Base-by-base conservation (phyloP, 2,113 vertebrate genomes). In the Phalacrocorax carbo region DNA sequence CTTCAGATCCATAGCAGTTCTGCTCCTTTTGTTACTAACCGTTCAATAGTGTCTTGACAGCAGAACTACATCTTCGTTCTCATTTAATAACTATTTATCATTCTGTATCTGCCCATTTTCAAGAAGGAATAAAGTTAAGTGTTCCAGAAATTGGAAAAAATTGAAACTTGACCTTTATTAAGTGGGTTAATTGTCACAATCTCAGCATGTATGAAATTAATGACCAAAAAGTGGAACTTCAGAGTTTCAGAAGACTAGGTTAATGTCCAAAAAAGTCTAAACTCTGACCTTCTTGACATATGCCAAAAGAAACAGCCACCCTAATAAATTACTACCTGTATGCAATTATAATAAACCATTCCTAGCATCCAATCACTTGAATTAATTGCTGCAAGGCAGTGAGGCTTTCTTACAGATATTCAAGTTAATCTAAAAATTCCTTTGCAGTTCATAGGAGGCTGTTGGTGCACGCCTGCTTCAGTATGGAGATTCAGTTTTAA, bases 91-190 rank as follows among this genome's bases (percentile, higher is more conserved):
- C 98, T 97, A 97, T 97, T 98, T 97, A 98, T 98, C 98, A 98
- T 97, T 96, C 95, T 69, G 97, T 97, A 97, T 97, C 98, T 98
- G 96, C 98, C 98, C 96, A 94, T 97, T 98, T 98, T 98, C 97
- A 97, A 97, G 98, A 98, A 97, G 96, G 96, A 98, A 92, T 97
- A 98, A 98, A 98, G 98, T 98, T 98, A 98, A 98, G 97, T 97
- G 97, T 98, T 98, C 97, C 96, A 98, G 98, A 98, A 98, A 98
- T 97, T 98, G 97, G 98, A 98, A 98, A 98, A 98, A 98, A 98
- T 96, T 98, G 98, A 98, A 98, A 98, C 97, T 96, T 98, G 98
- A 98, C 98, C 98, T 98, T 98, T 98, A 98, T 98, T 98, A 98
- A 98, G 98, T 98, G 98, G 98, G 98, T 98, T 98, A 98, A 98